Evolutionary conservation across 2,797 vertebrate species (phyloP).

Genomic region (Bucorvus abyssinicus): DNA sequence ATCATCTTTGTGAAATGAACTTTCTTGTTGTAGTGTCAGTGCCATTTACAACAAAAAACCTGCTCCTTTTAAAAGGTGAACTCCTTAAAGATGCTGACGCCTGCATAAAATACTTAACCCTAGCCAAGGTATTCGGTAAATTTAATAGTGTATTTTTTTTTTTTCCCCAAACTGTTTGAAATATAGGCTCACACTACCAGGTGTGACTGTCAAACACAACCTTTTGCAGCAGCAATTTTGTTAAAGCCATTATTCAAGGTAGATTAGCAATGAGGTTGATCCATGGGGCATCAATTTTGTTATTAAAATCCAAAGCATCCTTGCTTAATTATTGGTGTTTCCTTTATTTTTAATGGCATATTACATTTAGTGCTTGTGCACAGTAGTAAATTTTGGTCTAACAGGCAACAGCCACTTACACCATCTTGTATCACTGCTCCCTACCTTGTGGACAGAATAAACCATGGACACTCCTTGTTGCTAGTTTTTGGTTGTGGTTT

Average conservation of each 20-base stretch:
- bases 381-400: neutral
- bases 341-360: neutral
- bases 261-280: slow-evolving; percentile 46
- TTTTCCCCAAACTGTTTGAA: slow-evolving; percentile 17
- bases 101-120: slow-evolving; percentile 74
- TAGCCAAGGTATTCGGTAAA: slow-evolving; percentile 48
- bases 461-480: neutral
- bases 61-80: slow-evolving; percentile 81
- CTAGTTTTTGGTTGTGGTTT: neutral
- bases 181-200: neutral
- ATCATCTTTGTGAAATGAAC: slow-evolving; percentile 89
- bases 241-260: slow-evolving; percentile 52
- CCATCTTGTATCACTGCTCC: neutral
- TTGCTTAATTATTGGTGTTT: neutral
- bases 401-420: neutral
- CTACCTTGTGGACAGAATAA: neutral
- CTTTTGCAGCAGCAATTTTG: slow-evolving; percentile 31
- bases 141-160: neutral
- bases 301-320: neutral
- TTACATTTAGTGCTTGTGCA: neutral
- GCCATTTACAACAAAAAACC: slow-evolving; percentile 82
- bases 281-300: neutral
- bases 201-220: slow-evolving; percentile 1
- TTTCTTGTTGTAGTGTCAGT: slow-evolving; percentile 86
- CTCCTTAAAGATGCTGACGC: slow-evolving; percentile 76